These are phyloP conservation scores for Leuctra nigra DNA, from an alignment of 2,888 invertebrate genomes.

Conservation along the genomic window DNA sequence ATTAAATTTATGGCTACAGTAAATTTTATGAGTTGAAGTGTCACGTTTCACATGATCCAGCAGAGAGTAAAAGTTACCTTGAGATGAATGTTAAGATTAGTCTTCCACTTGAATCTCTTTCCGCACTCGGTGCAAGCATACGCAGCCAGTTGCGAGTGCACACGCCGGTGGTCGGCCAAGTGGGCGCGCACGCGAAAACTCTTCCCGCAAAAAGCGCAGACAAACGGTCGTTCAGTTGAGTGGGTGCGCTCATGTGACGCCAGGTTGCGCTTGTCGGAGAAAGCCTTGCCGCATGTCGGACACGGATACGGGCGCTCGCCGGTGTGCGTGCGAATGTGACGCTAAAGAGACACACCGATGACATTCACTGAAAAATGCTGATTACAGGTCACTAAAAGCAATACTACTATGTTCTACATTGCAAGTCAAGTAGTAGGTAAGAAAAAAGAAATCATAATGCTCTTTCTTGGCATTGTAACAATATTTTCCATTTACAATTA, in stretches of 20 bases:
- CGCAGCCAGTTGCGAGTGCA: constrained; percentile 34
- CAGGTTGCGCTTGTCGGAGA: constrained; percentile 40
- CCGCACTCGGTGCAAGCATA: constrained; percentile 37
- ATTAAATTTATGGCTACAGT: too few relatives aligned
- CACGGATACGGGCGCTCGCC: constrained; percentile 39
- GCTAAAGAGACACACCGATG: too few relatives aligned
- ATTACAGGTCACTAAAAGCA: too few relatives aligned
- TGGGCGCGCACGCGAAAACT: constrained; percentile 37
- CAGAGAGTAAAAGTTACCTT: constrained; percentile 30
- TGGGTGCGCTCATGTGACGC: constrained; percentile 38
- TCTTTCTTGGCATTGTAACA: too few relatives aligned
- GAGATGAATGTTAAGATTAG: constrained; percentile 37
- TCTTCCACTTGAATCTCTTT: constrained; percentile 38
- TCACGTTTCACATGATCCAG: too few relatives aligned
- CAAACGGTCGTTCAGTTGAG: constrained; percentile 33
- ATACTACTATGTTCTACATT: too few relatives aligned
- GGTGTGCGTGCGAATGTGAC: constrained; percentile 40
- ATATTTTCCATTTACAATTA: too few relatives aligned
- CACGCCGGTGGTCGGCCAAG: constrained; percentile 36
- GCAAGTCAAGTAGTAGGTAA: too few relatives aligned
- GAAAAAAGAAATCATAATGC: too few relatives aligned
- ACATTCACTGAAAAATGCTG: too few relatives aligned
- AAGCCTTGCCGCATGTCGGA: constrained; percentile 37
- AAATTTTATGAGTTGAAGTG: too few relatives aligned
- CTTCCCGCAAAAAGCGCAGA: constrained; percentile 36